Evolutionary conservation across 2,888 invertebrate genomes (phyloP), one percentile per base, ranked within the genome.

Genomic region (Sarcophaga caerulescens): DNA sequence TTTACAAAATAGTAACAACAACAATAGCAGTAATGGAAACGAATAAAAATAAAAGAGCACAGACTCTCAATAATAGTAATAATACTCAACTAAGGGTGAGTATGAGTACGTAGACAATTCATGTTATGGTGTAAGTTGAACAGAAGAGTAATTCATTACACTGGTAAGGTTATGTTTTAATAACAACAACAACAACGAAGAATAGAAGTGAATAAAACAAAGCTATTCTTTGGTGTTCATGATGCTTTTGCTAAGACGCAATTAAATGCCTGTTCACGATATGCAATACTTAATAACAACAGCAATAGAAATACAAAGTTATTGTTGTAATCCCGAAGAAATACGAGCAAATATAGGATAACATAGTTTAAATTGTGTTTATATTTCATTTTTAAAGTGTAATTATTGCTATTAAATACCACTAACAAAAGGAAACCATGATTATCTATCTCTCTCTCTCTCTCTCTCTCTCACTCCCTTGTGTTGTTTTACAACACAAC

Each of bases 241-340:
- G 35, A 35, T 35, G 35, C 6, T 35, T 35, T 35, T 35, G 45
- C n/a, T 66, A 66, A 80, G 75, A 76, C 70, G 75, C 52, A 73
- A 80, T 84, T 71, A 84, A 70, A 80, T 71, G 62, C 65, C 60
- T 71, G 77, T 78, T 73, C 52, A 83, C 11, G 60, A 25, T 68
- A 82, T 77, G 71, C 77, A 66, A 77, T n/a, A 47, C 63, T 74
- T 74, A 74, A 74, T 73, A 47, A 21, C n/a, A 45, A 21, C n/a
- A 45, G 6, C n/a, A 80, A 47, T 73, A 60, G 23, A 1, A 66
- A 35, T 35, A 10, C 35, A 35, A 35, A 10, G 1, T 10, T 35
- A 35, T 35, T 35, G 35, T 35, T 35, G 8, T 35, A 35, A 35
- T 35, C 35, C 35, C 10, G 35, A 35, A 10, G 35, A 10, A 35